These are phyloP conservation scores for Branchellion lobata DNA, from an alignment of 2,888 invertebrate genomes.

Conservation along the genomic window DNA sequence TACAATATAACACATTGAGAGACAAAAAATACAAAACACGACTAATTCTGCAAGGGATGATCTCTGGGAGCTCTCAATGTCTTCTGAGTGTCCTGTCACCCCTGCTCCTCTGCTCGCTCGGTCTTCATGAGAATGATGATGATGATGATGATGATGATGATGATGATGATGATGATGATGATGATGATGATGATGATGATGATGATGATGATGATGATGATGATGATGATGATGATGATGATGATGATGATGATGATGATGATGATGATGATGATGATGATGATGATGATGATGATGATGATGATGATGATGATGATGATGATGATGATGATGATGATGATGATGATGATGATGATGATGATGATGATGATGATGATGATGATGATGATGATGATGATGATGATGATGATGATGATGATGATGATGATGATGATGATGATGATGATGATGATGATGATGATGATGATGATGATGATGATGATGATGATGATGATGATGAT, in stretches of 20 bases:
- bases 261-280: background rate
- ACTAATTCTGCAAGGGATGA: no score
- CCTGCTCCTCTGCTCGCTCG: no score
- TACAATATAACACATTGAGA: no score
- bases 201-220: background rate
- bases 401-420: background rate
- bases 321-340: background rate
- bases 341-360: constrained; percentile 18
- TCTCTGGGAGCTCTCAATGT: background rate
- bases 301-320: background rate
- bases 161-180: background rate
- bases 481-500: constrained; percentile 52
- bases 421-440: constrained; percentile 20
- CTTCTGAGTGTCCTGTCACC: no score
- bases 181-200: background rate
- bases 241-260: constrained; percentile 1
- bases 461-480: constrained; percentile 3
- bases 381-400: background rate
- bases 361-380: background rate
- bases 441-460: constrained; percentile 12
- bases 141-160: constrained; percentile 22
- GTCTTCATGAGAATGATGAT: no score
- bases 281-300: background rate
- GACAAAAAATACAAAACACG: no score
- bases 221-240: background rate